Evolutionary conservation across 1,140 invertebrate genomes (phyloP).

Genomic region (Hycleus cichorii): DNA sequence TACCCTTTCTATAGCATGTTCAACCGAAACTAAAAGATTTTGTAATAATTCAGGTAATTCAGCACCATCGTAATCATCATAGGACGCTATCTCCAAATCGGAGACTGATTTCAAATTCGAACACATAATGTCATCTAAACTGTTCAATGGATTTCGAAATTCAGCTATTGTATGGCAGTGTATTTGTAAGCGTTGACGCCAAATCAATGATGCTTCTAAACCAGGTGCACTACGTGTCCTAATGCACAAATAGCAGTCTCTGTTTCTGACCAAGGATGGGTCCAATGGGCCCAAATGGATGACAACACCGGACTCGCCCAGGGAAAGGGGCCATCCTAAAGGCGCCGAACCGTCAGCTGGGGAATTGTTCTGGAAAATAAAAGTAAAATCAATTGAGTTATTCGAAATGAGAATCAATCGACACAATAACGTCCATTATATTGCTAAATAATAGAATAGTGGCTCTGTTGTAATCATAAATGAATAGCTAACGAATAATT

Average conservation of each 20-base stretch:
- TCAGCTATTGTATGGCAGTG: constrained; percentile 34
- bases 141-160: constrained; percentile 29
- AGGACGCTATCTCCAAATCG: constrained; percentile 32
- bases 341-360: constrained; percentile 23
- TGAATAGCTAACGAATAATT: no score
- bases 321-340: constrained; percentile 38
- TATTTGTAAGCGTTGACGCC: constrained; percentile 31
- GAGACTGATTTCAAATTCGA: constrained; percentile 27
- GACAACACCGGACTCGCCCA: constrained; percentile 35
- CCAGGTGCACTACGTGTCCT: constrained; percentile 26
- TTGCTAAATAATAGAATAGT: neutral
- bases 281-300: constrained; percentile 34
- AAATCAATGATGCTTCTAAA: constrained; percentile 36
- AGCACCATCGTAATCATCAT: constrained; percentile 40
- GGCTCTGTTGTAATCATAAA: no score
- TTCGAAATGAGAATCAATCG: no score
- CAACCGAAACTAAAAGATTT: constrained; percentile 56
- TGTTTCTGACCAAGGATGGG: constrained; percentile 30
- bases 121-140: constrained; percentile 36
- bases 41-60: constrained; percentile 54
- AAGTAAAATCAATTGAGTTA: constrained; percentile 15
- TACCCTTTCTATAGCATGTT: constrained; percentile 58
- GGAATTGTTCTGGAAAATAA: constrained; percentile 35
- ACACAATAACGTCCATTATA: neutral
- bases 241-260: constrained; percentile 39